Evolutionary conservation across 2,797 vertebrate species (phyloP).

Genomic region (Coregonus suidteri): DNA sequence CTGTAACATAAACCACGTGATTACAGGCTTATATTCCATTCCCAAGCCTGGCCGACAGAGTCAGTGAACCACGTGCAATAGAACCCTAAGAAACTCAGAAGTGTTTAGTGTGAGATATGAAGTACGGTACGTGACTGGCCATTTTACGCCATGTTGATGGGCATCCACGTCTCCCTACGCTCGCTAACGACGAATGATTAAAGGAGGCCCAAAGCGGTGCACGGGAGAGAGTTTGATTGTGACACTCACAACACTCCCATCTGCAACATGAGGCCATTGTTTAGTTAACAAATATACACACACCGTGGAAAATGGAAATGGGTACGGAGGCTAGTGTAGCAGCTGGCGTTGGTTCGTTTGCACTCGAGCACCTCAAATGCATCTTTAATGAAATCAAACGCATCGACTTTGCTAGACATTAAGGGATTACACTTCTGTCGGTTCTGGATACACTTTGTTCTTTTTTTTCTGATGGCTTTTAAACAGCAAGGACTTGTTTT

Average conservation of each 20-base stretch:
- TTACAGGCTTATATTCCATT: too few species aligned
- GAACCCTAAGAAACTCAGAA: background rate
- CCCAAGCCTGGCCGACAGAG: background rate
- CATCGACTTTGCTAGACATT: slow-evolving; percentile 50
- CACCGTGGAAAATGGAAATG: slow-evolving; percentile 18
- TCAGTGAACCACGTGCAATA: background rate
- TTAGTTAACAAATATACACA: slow-evolving; percentile 1
- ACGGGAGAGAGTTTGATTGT: background rate
- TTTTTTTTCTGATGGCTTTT: slow-evolving; percentile 43
- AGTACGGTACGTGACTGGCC: slow-evolving; percentile 4
- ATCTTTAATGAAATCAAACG: slow-evolving; percentile 61
- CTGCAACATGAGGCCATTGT: background rate
- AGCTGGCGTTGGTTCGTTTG: slow-evolving; percentile 4
- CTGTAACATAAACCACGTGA: too few species aligned
- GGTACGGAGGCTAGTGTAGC: background rate
- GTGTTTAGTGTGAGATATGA: background rate
- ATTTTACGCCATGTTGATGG: slow-evolving; percentile 39
- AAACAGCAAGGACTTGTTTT: slow-evolving; percentile 52
- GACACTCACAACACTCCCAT: background rate
- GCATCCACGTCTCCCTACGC: slow-evolving; percentile 37
- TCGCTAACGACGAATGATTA: slow-evolving; percentile 42
- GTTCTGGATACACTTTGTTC: slow-evolving; percentile 52
- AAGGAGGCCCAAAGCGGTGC: slow-evolving; percentile 35
- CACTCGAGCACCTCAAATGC: slow-evolving; percentile 52
- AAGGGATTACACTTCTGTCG: slow-evolving; percentile 42